Percentiles rank a stretch among this genome's conserved stretches.
Evolutionary conservation across 2,888 invertebrate genomes (phyloP).

Genomic region (Eledone cirrhosa): DNA sequence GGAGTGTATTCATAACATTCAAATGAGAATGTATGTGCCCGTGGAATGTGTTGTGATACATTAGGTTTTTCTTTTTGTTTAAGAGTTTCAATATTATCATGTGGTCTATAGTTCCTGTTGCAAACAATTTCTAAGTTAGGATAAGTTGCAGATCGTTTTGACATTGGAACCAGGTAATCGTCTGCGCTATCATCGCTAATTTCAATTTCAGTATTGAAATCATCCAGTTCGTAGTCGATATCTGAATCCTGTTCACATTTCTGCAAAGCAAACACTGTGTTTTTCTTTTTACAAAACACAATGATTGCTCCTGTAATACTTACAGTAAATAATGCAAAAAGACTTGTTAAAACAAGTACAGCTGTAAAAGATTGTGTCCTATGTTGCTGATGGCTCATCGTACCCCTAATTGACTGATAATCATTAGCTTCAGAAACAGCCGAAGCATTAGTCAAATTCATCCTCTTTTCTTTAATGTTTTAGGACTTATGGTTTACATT

Average conservation of each 20-base stretch:
- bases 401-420: neutral
- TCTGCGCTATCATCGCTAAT: constrained; percentile 40
- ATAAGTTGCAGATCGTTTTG: constrained; percentile 37
- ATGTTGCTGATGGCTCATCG: neutral
- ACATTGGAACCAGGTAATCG: constrained; percentile 21
- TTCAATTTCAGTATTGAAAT: constrained; percentile 51
- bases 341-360: constrained; percentile 53
- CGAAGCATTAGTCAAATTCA: constrained; percentile 14
- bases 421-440: constrained; percentile 21
- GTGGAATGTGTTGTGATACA: neutral
- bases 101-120: constrained; percentile 23
- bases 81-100: constrained; percentile 3
- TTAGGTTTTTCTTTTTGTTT: neutral
- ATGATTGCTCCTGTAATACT: constrained; percentile 55
- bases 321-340: constrained; percentile 59
- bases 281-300: constrained; percentile 62
- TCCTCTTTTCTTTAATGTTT: no score
- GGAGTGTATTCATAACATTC: constrained; percentile 24
- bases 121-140: constrained; percentile 33
- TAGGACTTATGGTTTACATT: no score
- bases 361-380: constrained; percentile 34
- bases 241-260: constrained; percentile 54
- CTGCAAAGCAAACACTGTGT: constrained; percentile 60
- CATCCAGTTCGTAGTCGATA: constrained; percentile 58
- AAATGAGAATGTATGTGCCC: constrained; percentile 17